phyloP scores from a whole-genome alignment of 2,113 vertebrate species.

The Xenus cinereus region DNA sequence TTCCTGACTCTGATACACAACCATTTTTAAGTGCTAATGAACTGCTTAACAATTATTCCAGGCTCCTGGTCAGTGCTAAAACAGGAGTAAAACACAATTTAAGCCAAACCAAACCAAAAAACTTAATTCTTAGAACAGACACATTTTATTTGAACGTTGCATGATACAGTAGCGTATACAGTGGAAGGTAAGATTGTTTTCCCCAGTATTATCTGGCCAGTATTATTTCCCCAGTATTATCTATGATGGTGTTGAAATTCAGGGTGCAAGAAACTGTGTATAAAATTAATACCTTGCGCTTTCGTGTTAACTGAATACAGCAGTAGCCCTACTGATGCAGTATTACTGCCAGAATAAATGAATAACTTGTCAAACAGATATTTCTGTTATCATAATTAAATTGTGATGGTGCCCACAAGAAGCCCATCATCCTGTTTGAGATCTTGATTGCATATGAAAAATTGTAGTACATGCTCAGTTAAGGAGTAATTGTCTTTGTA shows the following conservation, averaged over 20 bases:
- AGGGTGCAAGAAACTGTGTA: not conserved
- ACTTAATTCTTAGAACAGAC: not conserved
- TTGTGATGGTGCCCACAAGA: not conserved
- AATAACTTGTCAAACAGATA: not conserved
- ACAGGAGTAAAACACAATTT: not conserved
- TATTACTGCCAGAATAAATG: not conserved
- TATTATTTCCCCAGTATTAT: not conserved
- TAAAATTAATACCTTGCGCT: not conserved
- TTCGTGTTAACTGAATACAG: not conserved
- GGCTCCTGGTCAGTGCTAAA: not conserved
- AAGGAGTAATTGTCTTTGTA: not conserved
- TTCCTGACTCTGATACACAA: not conserved
- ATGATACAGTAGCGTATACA: not conserved
- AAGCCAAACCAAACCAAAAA: not conserved
- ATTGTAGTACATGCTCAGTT: not conserved
- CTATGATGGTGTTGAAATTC: not conserved
- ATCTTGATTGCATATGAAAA: not conserved
- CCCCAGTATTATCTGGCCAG: not conserved
- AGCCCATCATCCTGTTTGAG: not conserved
- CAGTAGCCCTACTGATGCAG: not conserved
- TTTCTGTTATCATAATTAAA: not conserved
- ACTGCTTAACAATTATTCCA: not conserved
- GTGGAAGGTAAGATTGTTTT: not conserved
- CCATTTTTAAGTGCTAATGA: not conserved
- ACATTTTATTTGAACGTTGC: not conserved